Conservation (phyloP, 2,888 invertebrate genomes). For the Papilio elwesi region DNA sequence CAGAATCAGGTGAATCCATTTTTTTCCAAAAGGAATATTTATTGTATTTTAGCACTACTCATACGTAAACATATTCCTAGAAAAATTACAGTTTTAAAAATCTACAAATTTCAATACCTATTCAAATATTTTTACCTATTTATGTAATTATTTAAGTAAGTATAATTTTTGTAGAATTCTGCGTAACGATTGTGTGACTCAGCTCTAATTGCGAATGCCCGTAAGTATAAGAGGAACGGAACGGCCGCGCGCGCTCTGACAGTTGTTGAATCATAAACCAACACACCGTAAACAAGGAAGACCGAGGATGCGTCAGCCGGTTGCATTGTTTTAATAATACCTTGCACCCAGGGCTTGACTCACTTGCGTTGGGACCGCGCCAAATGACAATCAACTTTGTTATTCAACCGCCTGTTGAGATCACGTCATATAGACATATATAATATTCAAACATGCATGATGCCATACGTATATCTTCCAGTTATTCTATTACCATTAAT, state of each 20-base stretch:
- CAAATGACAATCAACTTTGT: conserved; percentile 53
- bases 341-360: conserved; percentile 51
- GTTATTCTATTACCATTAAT: too few species aligned
- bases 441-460: not conserved
- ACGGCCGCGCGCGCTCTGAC: conserved; percentile 45
- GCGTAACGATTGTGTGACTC: conserved; percentile 33
- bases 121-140: too few species aligned
- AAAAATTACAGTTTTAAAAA: too few species aligned
- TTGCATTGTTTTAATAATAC: conserved; percentile 62
- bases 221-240: conserved; percentile 28
- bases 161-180: too few species aligned
- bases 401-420: conserved; percentile 42
- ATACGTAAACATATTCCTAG: too few species aligned
- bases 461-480: too few species aligned
- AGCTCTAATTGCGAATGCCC: conserved; percentile 12
- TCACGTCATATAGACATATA: conserved; percentile 10
- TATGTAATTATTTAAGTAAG: too few species aligned
- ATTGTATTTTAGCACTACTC: too few species aligned
- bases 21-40: too few species aligned
- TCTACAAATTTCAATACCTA: too few species aligned
- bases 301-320: conserved; percentile 56
- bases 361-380: conserved; percentile 54
- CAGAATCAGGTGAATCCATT: too few species aligned
- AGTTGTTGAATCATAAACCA: conserved; percentile 63
- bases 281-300: conserved; percentile 62